Evolutionary conservation across 2,113 vertebrate species (phyloP).

Genomic region (Lanius ludovicianus): DNA sequence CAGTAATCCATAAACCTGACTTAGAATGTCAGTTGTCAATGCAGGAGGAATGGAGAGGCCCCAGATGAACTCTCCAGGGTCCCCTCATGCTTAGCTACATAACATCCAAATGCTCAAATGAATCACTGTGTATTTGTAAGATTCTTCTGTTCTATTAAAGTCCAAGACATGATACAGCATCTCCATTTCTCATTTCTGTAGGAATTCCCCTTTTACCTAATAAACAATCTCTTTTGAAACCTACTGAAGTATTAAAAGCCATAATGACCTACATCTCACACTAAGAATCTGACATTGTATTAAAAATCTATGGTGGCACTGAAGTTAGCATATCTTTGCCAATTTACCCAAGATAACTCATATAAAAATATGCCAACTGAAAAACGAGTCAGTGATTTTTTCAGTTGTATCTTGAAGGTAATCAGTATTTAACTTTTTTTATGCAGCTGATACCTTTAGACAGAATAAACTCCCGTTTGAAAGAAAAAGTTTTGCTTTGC

Average conservation of each 20-base stretch:
- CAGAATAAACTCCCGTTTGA: not conserved
- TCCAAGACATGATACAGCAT: not conserved
- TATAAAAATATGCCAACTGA: conserved; percentile 7
- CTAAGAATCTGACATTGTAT: not conserved
- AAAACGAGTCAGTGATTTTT: not conserved
- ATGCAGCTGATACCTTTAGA: not conserved
- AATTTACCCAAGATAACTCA: not conserved
- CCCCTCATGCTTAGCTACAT: not conserved
- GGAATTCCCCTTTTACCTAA: conserved; percentile 55
- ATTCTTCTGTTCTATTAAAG: not conserved
- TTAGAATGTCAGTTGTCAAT: not conserved
- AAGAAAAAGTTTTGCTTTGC: not conserved
- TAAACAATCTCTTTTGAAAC: conserved; percentile 70
- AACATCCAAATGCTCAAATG: not conserved
- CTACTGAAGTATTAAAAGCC: conserved; percentile 70
- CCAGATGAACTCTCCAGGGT: not conserved
- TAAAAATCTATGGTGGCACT: not conserved
- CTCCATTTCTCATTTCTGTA: conserved; percentile 38
- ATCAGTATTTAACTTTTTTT: not conserved
- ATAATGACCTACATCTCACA: conserved; percentile 19
- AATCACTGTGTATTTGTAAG: not conserved
- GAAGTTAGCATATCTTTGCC: not conserved
- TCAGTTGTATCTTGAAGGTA: not conserved
- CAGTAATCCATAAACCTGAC: not conserved
- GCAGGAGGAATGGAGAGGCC: not conserved